Conservation (phyloP, 2,113 vertebrate species). For the Hylia prasina region DNA sequence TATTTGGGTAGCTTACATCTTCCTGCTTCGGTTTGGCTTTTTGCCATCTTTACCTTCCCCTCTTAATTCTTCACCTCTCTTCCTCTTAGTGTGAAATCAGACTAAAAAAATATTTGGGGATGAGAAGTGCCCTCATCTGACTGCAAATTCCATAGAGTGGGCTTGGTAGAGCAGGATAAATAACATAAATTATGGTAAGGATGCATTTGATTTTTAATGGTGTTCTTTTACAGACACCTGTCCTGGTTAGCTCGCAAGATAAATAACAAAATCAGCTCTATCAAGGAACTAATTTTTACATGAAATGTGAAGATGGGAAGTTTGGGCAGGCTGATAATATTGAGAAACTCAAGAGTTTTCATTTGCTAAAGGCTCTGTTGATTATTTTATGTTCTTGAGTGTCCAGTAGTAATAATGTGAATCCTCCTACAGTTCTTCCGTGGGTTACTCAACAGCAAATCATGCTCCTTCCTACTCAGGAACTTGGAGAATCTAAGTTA, state of each 20-base stretch:
- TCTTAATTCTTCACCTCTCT: not conserved
- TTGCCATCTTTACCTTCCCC: not conserved
- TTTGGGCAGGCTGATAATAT: not conserved
- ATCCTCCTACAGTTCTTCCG: not conserved
- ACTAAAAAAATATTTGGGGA: not conserved
- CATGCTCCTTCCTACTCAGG: not conserved
- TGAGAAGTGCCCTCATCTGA: not conserved
- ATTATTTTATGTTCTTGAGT: not conserved
- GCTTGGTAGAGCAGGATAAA: not conserved
- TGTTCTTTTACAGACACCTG: not conserved
- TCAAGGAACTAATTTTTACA: not conserved
- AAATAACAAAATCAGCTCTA: not conserved
- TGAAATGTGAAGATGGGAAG: not conserved
- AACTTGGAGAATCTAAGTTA: conserved; percentile 11
- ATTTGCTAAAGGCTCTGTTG: not conserved
- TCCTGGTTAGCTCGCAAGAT: not conserved
- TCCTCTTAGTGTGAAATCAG: not conserved
- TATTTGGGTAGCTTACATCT: not conserved
- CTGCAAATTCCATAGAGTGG: not conserved
- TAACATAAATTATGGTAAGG: not conserved
- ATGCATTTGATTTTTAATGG: not conserved
- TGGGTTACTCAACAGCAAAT: not conserved
- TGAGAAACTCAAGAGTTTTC: not conserved
- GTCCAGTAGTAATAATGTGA: not conserved
- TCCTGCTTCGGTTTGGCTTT: not conserved